phyloP scores from a whole-genome alignment of 2,888 invertebrate species.

The Eledona agricola region DNA sequence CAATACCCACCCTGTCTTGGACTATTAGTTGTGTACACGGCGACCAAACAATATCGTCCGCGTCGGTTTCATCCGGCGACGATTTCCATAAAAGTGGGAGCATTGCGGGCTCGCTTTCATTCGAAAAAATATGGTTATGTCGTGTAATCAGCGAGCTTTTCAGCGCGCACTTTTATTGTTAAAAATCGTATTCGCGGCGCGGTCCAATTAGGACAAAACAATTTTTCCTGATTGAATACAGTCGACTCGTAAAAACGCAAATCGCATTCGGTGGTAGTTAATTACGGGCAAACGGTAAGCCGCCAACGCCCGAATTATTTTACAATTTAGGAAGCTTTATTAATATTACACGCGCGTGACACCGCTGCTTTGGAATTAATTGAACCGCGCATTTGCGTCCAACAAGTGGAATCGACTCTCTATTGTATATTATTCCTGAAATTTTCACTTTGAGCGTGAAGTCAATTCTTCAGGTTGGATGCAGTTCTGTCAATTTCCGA shows the following conservation, averaged over 20 bases:
- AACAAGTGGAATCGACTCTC: conserved; percentile 6
- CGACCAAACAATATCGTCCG: too few relatives aligned
- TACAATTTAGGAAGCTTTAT: conserved; percentile 7
- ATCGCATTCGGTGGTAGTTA: conserved; percentile 8
- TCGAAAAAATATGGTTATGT: conserved; percentile 12
- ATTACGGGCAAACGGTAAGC: conserved; percentile 2
- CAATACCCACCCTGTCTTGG: too few relatives aligned
- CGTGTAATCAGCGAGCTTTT: conserved; percentile 12
- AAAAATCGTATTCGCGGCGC: conserved; percentile 2
- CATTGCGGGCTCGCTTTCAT: conserved; percentile 8
- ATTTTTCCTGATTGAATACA: too few relatives aligned
- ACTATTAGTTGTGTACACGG: too few relatives aligned
- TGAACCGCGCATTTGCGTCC: conserved; percentile 12
- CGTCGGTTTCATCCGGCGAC: too few relatives aligned
- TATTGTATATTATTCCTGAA: too few relatives aligned
- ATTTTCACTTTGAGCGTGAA: conserved; percentile 23
- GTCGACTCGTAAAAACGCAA: conserved; percentile 6
- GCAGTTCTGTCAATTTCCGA: conserved; percentile 21
- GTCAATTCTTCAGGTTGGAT: conserved; percentile 31
- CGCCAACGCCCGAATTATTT: conserved; percentile 9
- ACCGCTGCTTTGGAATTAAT: conserved; percentile 6
- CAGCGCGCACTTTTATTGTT: conserved; percentile 3
- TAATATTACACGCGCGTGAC: conserved; percentile 2
- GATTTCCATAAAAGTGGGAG: conserved; percentile 11
- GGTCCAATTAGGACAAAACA: conserved; percentile 10